A percentile compares a stretch with the other conserved stretches of the same genome.
These are phyloP conservation scores for Corythucha ciliata DNA, from an alignment of 2,888 invertebrate species.

Conservation along the genomic window DNA sequence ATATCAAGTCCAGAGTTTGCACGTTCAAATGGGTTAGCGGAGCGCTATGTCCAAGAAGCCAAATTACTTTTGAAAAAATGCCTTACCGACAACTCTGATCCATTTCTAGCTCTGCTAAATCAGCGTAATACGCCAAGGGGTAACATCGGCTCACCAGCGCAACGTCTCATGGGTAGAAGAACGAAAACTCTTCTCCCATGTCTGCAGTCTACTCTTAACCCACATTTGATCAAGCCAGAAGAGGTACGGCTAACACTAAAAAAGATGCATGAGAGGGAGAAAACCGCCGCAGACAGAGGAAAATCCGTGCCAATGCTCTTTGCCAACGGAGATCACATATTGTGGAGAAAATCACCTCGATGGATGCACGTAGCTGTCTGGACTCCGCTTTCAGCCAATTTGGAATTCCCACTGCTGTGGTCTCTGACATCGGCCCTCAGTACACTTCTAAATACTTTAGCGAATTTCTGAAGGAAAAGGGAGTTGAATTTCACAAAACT, in stretches of 20 bases:
- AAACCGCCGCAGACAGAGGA: slow-evolving; percentile 9
- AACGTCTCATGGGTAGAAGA: slow-evolving; percentile 15
- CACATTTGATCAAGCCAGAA: neutral
- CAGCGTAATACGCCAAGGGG: slow-evolving; percentile 9
- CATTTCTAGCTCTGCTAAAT: slow-evolving; percentile 8
- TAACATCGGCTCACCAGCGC: slow-evolving; percentile 15
- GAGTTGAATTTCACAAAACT: too few species aligned
- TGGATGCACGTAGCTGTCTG: neutral
- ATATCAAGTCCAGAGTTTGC: slow-evolving; percentile 18
- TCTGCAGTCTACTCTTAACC: neutral
- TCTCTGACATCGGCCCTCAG: too few species aligned
- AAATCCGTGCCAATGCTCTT: slow-evolving; percentile 5
- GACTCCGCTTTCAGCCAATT: too few species aligned
- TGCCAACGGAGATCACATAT: neutral
- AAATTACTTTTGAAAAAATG: slow-evolving; percentile 18
- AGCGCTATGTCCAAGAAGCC: slow-evolving; percentile 14
- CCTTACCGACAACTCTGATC: slow-evolving; percentile 4
- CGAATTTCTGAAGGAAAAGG: too few species aligned
- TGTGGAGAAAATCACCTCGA: slow-evolving; percentile 1
- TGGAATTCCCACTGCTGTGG: too few species aligned
- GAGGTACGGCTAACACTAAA: slow-evolving; percentile 3
- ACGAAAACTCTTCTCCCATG: slow-evolving; percentile 10
- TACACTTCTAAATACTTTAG: too few species aligned
- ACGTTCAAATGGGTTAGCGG: slow-evolving; percentile 12
- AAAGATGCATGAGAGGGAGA: slow-evolving; percentile 2